Conservation (phyloP, 2,888 invertebrate species). For the Gonocerus acuteangulatus region DNA sequence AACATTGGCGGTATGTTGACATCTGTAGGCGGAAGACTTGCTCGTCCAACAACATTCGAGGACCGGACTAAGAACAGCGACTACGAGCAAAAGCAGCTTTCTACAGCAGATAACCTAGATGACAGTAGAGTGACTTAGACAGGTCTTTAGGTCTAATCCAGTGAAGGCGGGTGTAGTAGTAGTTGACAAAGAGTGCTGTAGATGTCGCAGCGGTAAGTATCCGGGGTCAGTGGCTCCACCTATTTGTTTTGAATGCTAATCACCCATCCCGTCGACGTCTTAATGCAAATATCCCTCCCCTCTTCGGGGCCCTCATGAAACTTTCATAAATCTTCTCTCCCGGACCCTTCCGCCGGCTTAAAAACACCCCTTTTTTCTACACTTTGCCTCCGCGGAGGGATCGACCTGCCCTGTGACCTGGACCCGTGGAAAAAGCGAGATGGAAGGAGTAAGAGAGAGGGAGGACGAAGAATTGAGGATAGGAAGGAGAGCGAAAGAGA, state of each 20-base stretch:
- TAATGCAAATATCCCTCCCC: constrained; percentile 11
- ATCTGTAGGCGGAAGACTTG: no score
- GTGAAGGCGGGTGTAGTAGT: no score
- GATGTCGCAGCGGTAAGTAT: constrained; percentile 14
- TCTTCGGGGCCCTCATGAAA: constrained; percentile 11
- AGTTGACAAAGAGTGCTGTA: no score
- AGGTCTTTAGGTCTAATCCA: no score
- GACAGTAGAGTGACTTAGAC: no score
- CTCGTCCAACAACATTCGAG: no score
- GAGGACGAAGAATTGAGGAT: neutral
- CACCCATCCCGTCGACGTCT: constrained; percentile 15
- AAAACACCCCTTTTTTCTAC: constrained; percentile 3
- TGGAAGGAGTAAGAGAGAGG: neutral
- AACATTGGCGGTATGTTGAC: no score
- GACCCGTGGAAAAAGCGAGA: neutral
- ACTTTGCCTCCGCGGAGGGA: constrained; percentile 1
- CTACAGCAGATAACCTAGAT: no score
- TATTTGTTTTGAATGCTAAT: constrained; percentile 24
- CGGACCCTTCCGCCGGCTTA: neutral
- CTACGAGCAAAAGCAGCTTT: no score
- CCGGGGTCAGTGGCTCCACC: constrained; percentile 16
- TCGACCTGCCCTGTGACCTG: neutral
- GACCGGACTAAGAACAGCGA: no score
- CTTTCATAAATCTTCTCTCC: constrained; percentile 16
- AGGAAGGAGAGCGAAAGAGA: neutral